Conservation (phyloP, 2,113 vertebrate genomes). For the Seriola dumerili region DNA sequence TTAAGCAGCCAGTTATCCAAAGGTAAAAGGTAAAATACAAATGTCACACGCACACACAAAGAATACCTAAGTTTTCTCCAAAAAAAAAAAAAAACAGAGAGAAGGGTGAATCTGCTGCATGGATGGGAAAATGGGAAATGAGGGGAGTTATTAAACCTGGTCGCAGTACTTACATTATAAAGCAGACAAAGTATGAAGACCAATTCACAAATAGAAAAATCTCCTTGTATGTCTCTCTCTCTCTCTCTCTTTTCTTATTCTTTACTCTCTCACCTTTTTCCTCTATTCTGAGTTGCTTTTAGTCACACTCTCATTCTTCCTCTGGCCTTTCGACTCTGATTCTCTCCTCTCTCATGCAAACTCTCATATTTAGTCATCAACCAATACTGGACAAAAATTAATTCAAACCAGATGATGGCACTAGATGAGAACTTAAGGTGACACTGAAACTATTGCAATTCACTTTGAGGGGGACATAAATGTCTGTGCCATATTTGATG, state of each 20-base stretch:
- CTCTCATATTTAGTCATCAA: too few species aligned
- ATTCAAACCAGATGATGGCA: too few species aligned
- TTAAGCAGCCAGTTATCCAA: conserved; percentile 8
- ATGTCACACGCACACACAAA: not conserved
- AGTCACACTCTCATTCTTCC: too few species aligned
- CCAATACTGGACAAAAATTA: too few species aligned
- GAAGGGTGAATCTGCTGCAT: not conserved
- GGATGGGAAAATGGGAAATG: not conserved
- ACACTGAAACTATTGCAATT: too few species aligned
- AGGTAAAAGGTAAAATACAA: conserved; percentile 3
- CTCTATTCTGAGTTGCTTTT: too few species aligned
- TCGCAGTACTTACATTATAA: not conserved
- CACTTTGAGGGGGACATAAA: too few species aligned
- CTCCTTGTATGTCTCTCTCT: not conserved
- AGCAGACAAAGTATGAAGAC: not conserved
- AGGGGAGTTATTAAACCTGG: not conserved
- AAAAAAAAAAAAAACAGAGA: not conserved
- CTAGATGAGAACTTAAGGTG: too few species aligned
- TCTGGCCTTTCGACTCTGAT: too few species aligned
- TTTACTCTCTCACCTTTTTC: not conserved
- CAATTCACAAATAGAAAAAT: not conserved
- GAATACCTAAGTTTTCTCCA: not conserved
- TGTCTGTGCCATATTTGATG: too few species aligned
- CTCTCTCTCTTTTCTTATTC: not conserved
- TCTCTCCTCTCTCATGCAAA: too few species aligned